Percentiles rank a stretch among this genome's conserved stretches.
phyloP scores from a whole-genome alignment of 1,140 invertebrate genomes.

The Phenacoccus solenopsis region DNA sequence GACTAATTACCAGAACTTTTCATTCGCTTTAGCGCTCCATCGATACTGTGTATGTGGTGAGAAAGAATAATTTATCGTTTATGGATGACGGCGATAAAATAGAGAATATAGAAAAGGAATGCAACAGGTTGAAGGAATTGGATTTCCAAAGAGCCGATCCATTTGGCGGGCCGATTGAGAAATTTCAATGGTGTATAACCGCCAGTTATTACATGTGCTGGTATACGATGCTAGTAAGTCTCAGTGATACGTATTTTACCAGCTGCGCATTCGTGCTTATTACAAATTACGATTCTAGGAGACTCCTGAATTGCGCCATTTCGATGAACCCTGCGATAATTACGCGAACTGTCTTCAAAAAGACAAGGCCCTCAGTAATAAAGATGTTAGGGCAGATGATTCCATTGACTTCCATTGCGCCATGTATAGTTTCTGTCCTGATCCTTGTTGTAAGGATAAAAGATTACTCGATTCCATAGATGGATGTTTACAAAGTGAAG shows the following conservation, averaged over 20 bases:
- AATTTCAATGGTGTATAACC: conserved; percentile 45
- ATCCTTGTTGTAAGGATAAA: conserved; percentile 41
- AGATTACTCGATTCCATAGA: conserved; percentile 34
- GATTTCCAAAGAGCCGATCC: conserved; percentile 37
- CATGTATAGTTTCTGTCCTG: conserved; percentile 50
- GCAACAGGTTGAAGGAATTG: conserved; percentile 33
- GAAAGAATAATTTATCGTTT: conserved; percentile 35
- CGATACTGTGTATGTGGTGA: conserved; percentile 38
- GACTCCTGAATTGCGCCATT: conserved; percentile 35
- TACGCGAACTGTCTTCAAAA: conserved; percentile 41
- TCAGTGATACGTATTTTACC: too few relatives aligned
- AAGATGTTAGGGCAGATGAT: conserved; percentile 42
- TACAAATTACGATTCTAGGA: conserved; percentile 22
- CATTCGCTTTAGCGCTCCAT: conserved; percentile 24
- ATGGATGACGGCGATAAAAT: conserved; percentile 33
- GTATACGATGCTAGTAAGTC: conserved; percentile 41
- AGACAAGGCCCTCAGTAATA: conserved; percentile 28
- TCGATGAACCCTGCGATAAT: conserved; percentile 46
- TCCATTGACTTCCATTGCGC: conserved; percentile 42
- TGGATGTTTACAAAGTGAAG: neutral
- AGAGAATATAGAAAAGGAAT: conserved; percentile 36
- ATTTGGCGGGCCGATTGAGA: conserved; percentile 41
- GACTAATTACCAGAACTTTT: too few relatives aligned
- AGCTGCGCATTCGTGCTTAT: too few relatives aligned
- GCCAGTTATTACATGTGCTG: conserved; percentile 53